phyloP scores from a whole-genome alignment of 2,797 vertebrate genomes.

The Distichodus sexfasciatus region DNA sequence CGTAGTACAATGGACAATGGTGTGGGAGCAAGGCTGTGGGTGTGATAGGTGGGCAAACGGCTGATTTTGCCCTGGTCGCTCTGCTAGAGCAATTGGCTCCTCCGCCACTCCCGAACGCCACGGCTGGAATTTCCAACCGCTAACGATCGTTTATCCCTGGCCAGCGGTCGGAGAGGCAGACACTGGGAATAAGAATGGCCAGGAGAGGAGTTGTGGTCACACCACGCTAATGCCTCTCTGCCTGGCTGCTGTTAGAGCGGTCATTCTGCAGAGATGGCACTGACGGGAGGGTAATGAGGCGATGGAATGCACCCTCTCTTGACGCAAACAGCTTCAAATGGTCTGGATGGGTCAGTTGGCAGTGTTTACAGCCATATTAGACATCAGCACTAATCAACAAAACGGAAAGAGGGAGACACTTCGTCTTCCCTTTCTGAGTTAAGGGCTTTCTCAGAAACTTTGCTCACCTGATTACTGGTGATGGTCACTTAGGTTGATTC shows the following conservation, averaged over 20 bases:
- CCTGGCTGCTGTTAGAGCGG: conserved; percentile 32
- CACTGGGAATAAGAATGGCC: conserved; percentile 64
- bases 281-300: conserved; percentile 34
- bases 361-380: conserved; percentile 26
- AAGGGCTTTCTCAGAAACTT: too few species aligned
- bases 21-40: not conserved
- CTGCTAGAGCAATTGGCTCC: conserved; percentile 47
- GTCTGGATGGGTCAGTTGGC: conserved; percentile 25
- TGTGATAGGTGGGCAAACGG: conserved; percentile 15
- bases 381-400: conserved; percentile 23
- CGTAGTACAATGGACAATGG: not conserved
- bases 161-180: conserved; percentile 72
- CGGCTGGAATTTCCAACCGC: conserved; percentile 70
- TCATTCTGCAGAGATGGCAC: conserved; percentile 43
- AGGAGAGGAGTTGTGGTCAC: conserved; percentile 52
- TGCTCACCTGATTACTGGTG: too few species aligned
- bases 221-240: conserved; percentile 31
- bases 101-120: conserved; percentile 63
- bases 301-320: conserved; percentile 36
- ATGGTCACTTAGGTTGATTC: too few species aligned
- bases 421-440: not conserved
- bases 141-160: conserved; percentile 69
- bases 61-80: conserved; percentile 50
- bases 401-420: conserved; percentile 1
- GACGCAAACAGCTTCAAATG: conserved; percentile 16